Conservation (phyloP, 92 coral and sea anemone species). For the Galaxea fascicularis region DNA sequence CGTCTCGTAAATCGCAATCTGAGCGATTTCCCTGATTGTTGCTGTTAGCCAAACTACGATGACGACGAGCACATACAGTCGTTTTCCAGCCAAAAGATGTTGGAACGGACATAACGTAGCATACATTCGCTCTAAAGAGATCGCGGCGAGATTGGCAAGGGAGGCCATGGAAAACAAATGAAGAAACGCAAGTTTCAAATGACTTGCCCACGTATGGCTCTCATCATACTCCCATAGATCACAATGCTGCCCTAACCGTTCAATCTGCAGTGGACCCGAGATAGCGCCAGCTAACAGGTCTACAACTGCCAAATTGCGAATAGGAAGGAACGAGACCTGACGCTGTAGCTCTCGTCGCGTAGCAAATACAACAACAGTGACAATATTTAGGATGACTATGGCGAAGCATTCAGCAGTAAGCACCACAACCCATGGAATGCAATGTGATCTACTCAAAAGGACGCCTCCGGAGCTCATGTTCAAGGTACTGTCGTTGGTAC, state of each 20-base stretch:
- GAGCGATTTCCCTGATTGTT: background rate
- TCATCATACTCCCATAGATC: background rate
- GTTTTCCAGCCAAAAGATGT: background rate
- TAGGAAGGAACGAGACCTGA: conserved; percentile 4
- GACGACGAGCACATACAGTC: background rate
- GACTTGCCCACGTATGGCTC: background rate
- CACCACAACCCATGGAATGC: conserved; percentile 9
- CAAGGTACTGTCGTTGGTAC: background rate
- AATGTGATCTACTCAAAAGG: background rate
- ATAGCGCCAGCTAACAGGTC: conserved; percentile 31
- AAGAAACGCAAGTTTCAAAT: background rate
- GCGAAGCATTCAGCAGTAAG: background rate
- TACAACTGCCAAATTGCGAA: conserved; percentile 25
- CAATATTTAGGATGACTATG: conserved; percentile 4
- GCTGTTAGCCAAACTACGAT: conserved; percentile 12
- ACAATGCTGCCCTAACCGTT: background rate
- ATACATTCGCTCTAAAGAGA: conserved; percentile 14
- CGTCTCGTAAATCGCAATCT: background rate
- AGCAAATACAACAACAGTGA: background rate
- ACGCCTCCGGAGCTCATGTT: background rate
- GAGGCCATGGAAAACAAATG: conserved; percentile 10
- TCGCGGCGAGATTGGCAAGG: background rate
- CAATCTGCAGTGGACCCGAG: conserved; percentile 19
- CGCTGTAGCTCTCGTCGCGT: background rate
- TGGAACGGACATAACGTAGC: conserved; percentile 5